These are phyloP conservation scores for Callionymus lyra DNA, from an alignment of 2,113 vertebrate genomes.

Conservation along the genomic window DNA sequence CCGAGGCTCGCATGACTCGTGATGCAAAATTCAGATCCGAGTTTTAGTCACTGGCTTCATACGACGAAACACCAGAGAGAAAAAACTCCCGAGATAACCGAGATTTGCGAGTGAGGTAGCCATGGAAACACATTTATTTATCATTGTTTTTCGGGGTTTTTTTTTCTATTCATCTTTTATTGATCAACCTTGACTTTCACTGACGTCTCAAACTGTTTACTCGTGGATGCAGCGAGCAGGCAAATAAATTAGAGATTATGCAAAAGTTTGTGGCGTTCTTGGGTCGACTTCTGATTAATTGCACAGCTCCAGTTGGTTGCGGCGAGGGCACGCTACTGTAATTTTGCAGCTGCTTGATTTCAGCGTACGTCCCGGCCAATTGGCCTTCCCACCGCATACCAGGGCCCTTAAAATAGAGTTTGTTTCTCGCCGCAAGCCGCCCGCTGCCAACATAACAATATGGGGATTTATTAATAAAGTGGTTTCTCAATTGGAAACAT, in stretches of 20 bases:
- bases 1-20: constrained; percentile 3
- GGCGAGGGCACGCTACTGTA: constrained; percentile 61
- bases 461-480: constrained; percentile 43
- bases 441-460: constrained; percentile 49
- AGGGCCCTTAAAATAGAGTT: constrained; percentile 58
- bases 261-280: constrained; percentile 46
- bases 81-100: too few species aligned
- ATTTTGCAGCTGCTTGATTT: constrained; percentile 69
- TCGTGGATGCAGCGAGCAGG: constrained; percentile 20
- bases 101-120: too few species aligned
- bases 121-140: too few species aligned
- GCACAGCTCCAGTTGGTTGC: constrained; percentile 59
- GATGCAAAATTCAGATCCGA: constrained; percentile 18
- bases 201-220: constrained; percentile 14
- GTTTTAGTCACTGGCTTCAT: too few species aligned
- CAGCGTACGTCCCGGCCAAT: constrained; percentile 49
- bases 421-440: constrained; percentile 38
- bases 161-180: not conserved
- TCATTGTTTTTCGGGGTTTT: not conserved
- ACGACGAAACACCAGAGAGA: too few species aligned
- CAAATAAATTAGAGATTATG: constrained; percentile 59
- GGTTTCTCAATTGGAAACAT: constrained; percentile 27
- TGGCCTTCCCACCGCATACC: constrained; percentile 59
- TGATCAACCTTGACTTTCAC: constrained; percentile 17
- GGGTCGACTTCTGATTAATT: constrained; percentile 71